phyloP scores from a whole-genome alignment of 2,888 invertebrate species.

The Mesorhabditis spiculigera region DNA sequence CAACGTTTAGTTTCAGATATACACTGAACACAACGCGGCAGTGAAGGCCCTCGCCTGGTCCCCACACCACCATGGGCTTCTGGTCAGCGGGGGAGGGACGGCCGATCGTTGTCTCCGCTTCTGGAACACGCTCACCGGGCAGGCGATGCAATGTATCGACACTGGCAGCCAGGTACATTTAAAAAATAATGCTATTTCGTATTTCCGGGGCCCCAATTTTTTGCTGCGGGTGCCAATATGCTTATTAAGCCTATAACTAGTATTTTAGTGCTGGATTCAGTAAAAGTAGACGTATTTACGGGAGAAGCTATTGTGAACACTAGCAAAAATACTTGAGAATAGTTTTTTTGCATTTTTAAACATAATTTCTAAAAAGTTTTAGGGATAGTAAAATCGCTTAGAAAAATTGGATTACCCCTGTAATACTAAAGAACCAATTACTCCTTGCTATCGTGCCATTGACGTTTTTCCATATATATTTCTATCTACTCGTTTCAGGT shows the following conservation, averaged over 20 bases:
- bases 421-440: too few relatives aligned
- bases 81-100: constrained; percentile 98
- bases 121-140: constrained; percentile 96
- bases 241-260: too few relatives aligned
- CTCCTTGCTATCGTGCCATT: too few relatives aligned
- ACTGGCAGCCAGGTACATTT: constrained; percentile 91
- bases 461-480: neutral
- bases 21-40: constrained; percentile 91
- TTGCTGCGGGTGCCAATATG: too few relatives aligned
- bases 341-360: neutral
- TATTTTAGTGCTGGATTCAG: too few relatives aligned
- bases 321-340: too few relatives aligned
- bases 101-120: constrained; percentile 74
- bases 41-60: constrained; percentile 97
- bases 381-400: neutral
- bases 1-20: constrained; percentile 74
- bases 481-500: constrained; percentile 64
- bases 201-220: neutral
- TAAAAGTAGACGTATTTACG: too few relatives aligned
- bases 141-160: constrained; percentile 95
- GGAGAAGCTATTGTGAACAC: too few relatives aligned
- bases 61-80: constrained; percentile 91
- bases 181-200: constrained; percentile 78
- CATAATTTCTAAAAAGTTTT: neutral
- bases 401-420: neutral